Base-by-base conservation (phyloP, 1,140 invertebrate species). In the Drosophila oshimai region DNA sequence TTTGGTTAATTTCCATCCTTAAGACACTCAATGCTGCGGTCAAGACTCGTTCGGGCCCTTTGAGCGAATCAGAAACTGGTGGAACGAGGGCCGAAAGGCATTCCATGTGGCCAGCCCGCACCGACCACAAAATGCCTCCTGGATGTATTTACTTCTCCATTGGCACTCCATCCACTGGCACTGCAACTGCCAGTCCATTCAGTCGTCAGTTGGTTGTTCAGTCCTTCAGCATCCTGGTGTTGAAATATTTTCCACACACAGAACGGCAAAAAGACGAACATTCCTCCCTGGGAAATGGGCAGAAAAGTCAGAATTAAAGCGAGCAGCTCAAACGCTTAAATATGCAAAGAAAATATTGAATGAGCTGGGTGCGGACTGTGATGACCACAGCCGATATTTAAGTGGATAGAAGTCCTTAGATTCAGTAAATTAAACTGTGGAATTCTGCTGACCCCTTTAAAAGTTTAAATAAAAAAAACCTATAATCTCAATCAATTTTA, bases 11-110 rank as follows among this genome's bases (percentile, higher is more conserved):
- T 81, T 88, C 62, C 83, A 74, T 88, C 83, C 81, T 87, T 77
- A 87, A 87, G 81, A 87, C 73, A 87, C 76, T 87, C 81, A 87
- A 81, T 83, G 58, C 50, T 86, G 81, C 44, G 81, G 81, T 87
- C 73, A 67, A 61, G 50, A 17, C 47, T 29, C 36, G 41, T 33
- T 47, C 18, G 37, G 26, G 33, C 18, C 37, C 60, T 67, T 70
- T 75, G 74, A 72, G 70, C 55, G 22, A 44, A 34, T 41, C 41
- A 44, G 49, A 37, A 37, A 28, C 51, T 28, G 58, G 37, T 42
- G 70, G 49, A 58, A 70, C 28, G 64, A 58, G 37, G 58, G 28
- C 54, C 53, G 6, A 87, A 74, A 77, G 61, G 76, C 81, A 81
- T 87, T 77, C 60, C 54, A 51, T 80, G 72, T 50, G 76, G 80